Evolutionary conservation across 2,113 vertebrate species (phyloP).

Genomic region (Grantiella picta): DNA sequence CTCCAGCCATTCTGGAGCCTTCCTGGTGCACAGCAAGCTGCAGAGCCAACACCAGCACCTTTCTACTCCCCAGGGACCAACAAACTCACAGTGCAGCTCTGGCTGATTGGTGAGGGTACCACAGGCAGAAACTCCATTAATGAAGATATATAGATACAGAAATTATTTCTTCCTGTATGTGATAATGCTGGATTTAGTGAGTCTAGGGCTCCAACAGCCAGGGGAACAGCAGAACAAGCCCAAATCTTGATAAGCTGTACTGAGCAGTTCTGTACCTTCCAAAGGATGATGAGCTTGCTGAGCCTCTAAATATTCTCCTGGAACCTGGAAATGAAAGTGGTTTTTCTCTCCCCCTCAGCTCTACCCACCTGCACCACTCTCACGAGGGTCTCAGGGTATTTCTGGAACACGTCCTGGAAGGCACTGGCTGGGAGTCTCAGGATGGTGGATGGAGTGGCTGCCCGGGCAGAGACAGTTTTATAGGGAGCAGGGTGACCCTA

Average conservation of each 20-base stretch:
- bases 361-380: conserved; percentile 86
- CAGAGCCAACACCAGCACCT: not conserved
- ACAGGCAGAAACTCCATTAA: not conserved
- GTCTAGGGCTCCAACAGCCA: not conserved
- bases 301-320: not conserved
- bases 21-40: not conserved
- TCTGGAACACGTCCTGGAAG: conserved; percentile 89
- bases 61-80: not conserved
- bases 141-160: fast-evolving
- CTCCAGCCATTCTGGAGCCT: not conserved
- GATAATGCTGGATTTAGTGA: not conserved
- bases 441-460: conserved; percentile 79
- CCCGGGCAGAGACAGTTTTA: conserved; percentile 88
- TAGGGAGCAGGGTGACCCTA: conserved; percentile 90
- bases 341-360: no score
- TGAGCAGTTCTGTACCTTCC: fast-evolving
- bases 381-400: conserved; percentile 91
- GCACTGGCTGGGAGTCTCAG: conserved; percentile 86
- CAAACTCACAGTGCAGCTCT: not conserved
- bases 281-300: not conserved
- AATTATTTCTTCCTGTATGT: not conserved
- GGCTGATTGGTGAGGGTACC: not conserved
- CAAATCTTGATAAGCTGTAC: not conserved
- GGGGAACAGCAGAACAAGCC: not conserved
- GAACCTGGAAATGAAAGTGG: not conserved